phyloP scores from a whole-genome alignment of 2,888 invertebrate genomes.

The Ischnura elegans region DNA sequence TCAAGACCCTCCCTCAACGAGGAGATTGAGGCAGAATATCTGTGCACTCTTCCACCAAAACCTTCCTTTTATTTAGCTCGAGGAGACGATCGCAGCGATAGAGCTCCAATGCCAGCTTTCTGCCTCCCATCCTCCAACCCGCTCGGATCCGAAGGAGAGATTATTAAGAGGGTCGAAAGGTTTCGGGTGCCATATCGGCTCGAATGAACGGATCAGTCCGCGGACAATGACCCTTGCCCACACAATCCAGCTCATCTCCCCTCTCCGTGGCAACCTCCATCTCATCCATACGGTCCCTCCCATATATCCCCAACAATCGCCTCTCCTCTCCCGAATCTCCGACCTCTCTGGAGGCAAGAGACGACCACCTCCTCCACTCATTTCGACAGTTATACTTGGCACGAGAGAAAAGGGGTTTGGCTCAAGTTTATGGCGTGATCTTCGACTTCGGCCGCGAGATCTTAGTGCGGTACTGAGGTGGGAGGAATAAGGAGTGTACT shows the following conservation, averaged over 20 bases:
- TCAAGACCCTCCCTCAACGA: too few relatives aligned
- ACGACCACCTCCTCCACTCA: neutral
- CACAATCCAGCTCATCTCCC: neutral
- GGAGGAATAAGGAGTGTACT: neutral
- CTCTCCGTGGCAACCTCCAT: neutral
- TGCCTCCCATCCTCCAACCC: neutral
- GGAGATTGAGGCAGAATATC: too few relatives aligned
- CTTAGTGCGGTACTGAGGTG: too few relatives aligned
- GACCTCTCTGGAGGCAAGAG: neutral
- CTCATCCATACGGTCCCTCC: neutral
- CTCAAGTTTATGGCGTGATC: too few relatives aligned
- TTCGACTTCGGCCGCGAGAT: too few relatives aligned
- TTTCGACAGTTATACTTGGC: constrained; percentile 43
- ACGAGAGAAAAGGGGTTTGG: neutral
- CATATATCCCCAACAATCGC: neutral
- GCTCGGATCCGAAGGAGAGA: neutral
- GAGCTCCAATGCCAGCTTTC: neutral
- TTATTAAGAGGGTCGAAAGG: constrained; percentile 34
- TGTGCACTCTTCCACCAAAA: too few relatives aligned
- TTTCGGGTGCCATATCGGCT: constrained; percentile 51
- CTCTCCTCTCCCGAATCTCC: neutral
- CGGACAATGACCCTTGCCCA: constrained; percentile 53
- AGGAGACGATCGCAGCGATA: too few relatives aligned
- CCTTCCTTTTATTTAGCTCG: too few relatives aligned
- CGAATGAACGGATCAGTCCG: neutral